These are phyloP conservation scores for Daphoenositta chrysoptera DNA, from an alignment of 2,113 vertebrate species.

Conservation along the genomic window DNA sequence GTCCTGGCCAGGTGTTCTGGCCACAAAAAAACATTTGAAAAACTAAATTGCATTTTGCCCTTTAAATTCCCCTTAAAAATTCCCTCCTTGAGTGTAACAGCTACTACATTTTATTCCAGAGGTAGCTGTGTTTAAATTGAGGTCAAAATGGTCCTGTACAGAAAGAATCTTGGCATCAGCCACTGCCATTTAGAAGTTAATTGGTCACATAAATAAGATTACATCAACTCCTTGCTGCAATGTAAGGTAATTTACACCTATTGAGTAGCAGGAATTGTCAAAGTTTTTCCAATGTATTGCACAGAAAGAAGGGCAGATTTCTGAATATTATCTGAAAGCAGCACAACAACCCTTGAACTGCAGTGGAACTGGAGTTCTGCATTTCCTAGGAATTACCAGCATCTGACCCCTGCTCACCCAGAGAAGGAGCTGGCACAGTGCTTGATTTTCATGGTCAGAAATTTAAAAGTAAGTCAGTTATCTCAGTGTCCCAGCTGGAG, in stretches of 20 bases:
- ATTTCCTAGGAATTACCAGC: neutral
- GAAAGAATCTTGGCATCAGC: neutral
- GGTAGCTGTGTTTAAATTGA: neutral
- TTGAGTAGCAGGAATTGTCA: neutral
- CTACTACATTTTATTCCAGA: neutral
- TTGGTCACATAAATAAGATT: neutral
- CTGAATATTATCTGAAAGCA: neutral
- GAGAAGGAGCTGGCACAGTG: neutral
- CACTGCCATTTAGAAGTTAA: neutral
- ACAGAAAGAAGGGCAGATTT: neutral
- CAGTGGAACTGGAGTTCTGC: neutral
- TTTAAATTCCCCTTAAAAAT: neutral
- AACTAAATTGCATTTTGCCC: neutral
- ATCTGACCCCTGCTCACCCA: neutral
- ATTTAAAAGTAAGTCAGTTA: neutral
- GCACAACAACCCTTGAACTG: neutral
- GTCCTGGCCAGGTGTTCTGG: neutral
- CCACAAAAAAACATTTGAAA: neutral
- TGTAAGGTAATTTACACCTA: neutral
- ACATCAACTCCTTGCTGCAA: neutral
- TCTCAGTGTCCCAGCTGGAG: neutral
- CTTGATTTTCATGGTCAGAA: constrained; percentile 2
- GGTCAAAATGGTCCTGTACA: neutral
- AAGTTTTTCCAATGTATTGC: neutral
- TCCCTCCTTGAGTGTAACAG: neutral